phyloP scores from a whole-genome alignment of 1,140 invertebrate genomes.

The Phymorhynchus buccinoides region DNA sequence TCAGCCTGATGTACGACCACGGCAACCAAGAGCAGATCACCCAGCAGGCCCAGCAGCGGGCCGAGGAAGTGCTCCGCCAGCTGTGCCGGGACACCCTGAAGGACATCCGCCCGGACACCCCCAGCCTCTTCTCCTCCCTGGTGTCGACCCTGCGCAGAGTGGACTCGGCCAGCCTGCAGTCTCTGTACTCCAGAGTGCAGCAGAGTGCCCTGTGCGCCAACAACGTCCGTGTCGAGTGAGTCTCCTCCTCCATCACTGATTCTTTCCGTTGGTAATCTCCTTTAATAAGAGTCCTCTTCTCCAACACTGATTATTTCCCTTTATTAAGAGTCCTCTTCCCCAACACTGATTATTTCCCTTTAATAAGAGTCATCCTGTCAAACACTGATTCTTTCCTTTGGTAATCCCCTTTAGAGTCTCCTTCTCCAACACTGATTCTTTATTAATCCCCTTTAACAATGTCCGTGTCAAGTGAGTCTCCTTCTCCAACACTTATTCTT shows the following conservation, averaged over 20 bases:
- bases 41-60: constrained; percentile 33
- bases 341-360: not conserved
- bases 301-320: not conserved
- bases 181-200: constrained; percentile 53
- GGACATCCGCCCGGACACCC: constrained; percentile 61
- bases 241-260: not conserved
- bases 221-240: constrained; percentile 24
- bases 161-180: constrained; percentile 44
- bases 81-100: constrained; percentile 49
- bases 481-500: too few species aligned
- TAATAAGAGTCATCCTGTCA: not conserved
- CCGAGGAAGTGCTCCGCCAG: constrained; percentile 55
- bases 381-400: not conserved
- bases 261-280: not conserved
- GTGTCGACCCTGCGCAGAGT: constrained; percentile 58
- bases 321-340: not conserved
- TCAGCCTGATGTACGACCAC: constrained; percentile 47
- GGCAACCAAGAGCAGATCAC: constrained; percentile 28
- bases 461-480: too few species aligned
- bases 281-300: not conserved
- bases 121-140: constrained; percentile 72
- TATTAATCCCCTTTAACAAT: too few species aligned
- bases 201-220: constrained; percentile 19
- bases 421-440: not conserved
- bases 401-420: not conserved